These are phyloP conservation scores for Acanthococcus lagerstroemiae DNA, from an alignment of 2,888 invertebrate genomes.

Conservation along the genomic window DNA sequence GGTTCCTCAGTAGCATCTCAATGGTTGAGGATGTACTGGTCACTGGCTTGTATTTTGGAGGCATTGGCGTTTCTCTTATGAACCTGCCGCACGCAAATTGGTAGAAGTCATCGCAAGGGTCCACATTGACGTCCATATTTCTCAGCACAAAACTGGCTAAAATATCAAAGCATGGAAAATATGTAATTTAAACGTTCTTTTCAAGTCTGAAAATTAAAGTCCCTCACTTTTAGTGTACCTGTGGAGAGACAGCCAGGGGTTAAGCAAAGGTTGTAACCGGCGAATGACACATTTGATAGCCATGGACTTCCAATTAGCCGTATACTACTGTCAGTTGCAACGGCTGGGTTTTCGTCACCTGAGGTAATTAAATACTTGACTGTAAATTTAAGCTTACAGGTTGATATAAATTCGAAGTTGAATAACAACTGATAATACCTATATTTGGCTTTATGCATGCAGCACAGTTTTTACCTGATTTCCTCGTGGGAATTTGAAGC, in stretches of 20 bases:
- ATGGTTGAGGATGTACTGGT: slow-evolving; percentile 67
- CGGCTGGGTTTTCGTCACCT: slow-evolving; percentile 41
- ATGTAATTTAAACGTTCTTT: no score
- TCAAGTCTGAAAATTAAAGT: no score
- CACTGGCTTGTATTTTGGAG: slow-evolving; percentile 70
- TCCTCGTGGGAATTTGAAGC: slow-evolving; percentile 31
- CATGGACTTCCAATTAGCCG: slow-evolving; percentile 20
- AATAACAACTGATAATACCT: no score
- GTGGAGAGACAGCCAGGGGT: slow-evolving; percentile 70
- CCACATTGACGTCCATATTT: slow-evolving; percentile 59
- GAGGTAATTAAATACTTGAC: neutral
- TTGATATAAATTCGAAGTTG: neutral
- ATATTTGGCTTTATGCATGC: no score
- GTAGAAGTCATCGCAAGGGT: slow-evolving; percentile 76
- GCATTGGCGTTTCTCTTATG: slow-evolving; percentile 58
- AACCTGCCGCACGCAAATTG: slow-evolving; percentile 69
- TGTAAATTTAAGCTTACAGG: neutral
- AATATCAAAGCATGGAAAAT: slow-evolving; percentile 2
- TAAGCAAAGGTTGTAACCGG: slow-evolving; percentile 51
- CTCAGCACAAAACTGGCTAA: slow-evolving; percentile 58
- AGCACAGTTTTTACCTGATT: slow-evolving; percentile 38
- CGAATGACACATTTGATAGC: slow-evolving; percentile 34
- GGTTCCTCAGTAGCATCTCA: slow-evolving; percentile 62
- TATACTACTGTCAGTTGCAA: slow-evolving; percentile 34
- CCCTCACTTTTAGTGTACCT: no score